A percentile compares a stretch with the other conserved stretches of the same genome.
Evolutionary conservation across 2,797 vertebrate genomes (phyloP).

Genomic region (Serranus cabrilla): DNA sequence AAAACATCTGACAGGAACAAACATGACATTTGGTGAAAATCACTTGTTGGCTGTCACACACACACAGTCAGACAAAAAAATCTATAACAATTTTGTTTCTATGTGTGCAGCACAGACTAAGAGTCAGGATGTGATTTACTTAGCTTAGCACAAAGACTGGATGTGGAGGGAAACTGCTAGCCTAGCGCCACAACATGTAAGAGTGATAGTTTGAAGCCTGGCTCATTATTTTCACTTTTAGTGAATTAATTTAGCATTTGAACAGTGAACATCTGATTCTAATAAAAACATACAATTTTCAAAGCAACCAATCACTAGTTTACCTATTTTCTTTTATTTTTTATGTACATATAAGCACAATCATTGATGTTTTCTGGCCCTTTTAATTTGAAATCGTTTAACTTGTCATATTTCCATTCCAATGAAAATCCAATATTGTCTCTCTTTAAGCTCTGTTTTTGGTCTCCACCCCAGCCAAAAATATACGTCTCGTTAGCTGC

Average conservation of each 20-base stretch:
- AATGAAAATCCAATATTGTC: neutral
- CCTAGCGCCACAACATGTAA: neutral
- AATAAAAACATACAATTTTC: neutral
- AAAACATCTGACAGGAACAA: constrained; percentile 13
- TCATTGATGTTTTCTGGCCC: too few relatives aligned
- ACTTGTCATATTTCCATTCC: too few relatives aligned
- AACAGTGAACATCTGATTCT: neutral
- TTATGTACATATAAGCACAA: too few relatives aligned
- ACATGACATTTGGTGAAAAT: constrained; percentile 13
- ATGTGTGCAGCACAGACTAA: neutral
- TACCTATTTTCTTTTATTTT: neutral
- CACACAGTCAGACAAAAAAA: neutral
- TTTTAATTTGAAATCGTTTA: too few relatives aligned
- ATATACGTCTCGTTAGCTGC: too few relatives aligned
- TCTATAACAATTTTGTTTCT: neutral
- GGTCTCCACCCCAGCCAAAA: neutral
- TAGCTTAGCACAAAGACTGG: constrained; percentile 11
- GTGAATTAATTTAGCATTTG: neutral
- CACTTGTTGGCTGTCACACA: constrained; percentile 12
- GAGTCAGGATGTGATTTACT: neutral
- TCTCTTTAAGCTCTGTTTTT: neutral
- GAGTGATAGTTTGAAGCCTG: too few relatives aligned
- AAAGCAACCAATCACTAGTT: neutral
- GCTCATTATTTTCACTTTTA: neutral
- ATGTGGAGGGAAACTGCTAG: constrained; percentile 7